Evolutionary conservation across 2,888 invertebrate genomes (phyloP), one percentile per base, ranked within the genome.

Genomic region (Rhagonycha fulva): DNA sequence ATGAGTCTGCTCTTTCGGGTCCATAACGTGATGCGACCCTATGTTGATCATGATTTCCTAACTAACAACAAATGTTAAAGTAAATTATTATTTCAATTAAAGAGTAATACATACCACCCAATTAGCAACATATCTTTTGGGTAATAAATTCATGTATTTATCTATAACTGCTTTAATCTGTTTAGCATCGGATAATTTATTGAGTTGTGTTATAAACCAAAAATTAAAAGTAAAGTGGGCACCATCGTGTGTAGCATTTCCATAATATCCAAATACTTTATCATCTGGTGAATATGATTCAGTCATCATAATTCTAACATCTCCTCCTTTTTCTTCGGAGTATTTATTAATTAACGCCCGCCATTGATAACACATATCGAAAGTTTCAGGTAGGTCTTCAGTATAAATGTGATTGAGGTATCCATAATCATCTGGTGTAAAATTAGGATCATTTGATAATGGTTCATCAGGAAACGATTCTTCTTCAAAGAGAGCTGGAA

Each of bases 181-280:
- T 60, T 87, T 84, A 2, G 94, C 92, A 62, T 89, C 89, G 0
- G 94, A 93, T 0, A 86, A 84, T 5, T 86, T 86, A 80, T 90
- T 89, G 1, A 93, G 87, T 78, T 92, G 90, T 30, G 89, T 89
- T 72, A 95, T 92, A 14, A 96, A 89, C 67, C 91, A 89, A 84
- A 95, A 95, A 86, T 96, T 96, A 84, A 95, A 95, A 0, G 95
- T 93, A 85, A 96, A 91, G 76, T 95, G 93, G 1, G 93, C 90
- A 12, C 95, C 94, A 28, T 82, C 66, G 14, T 76, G 79, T 28
- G 88, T 85, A 1, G 89, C 88, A 3, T 89, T 87, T 1, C 91
- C 91, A 82, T 94, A 96, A 85, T 93, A 96, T 67, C 87, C 90
- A 88, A 93, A 90, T 1, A 91, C 91, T 1, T 89, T 85, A 28